Evolutionary conservation across 2,797 vertebrate species (phyloP).

Genomic region (Merluccius polli): DNA sequence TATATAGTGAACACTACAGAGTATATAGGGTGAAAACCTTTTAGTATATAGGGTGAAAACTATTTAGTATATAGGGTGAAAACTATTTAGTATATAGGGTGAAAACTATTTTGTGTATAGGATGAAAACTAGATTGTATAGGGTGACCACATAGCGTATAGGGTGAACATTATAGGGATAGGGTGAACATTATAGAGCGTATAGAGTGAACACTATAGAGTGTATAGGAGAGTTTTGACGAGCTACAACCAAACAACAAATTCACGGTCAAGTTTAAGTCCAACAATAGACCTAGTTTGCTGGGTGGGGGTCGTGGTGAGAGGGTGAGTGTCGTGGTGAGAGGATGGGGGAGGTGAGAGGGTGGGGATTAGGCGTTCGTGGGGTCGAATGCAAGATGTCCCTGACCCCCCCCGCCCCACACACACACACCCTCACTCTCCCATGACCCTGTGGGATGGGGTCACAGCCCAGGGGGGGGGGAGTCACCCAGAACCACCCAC

Average conservation of each 20-base stretch:
- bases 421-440: constrained; percentile 1
- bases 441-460: not conserved
- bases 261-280: not conserved
- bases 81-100: too few species aligned
- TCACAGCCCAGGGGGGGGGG: not conserved
- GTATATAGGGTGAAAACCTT: too few species aligned
- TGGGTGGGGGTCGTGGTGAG: not conserved
- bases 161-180: too few species aligned
- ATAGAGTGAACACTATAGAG: not conserved
- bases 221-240: not conserved
- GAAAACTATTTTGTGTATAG: not conserved
- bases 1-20: not conserved
- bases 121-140: too few species aligned
- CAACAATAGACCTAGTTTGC: not conserved
- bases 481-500: constrained; percentile 1
- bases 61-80: too few species aligned
- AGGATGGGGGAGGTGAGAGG: not conserved
- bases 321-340: not conserved
- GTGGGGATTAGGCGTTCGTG: not conserved
- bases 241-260: not conserved
- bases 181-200: not conserved
- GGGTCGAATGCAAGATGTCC: not conserved
- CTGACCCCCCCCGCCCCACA: not conserved
- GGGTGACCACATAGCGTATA: too few species aligned
- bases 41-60: too few species aligned